Conservation (phyloP, 2,888 invertebrate genomes). For the Chalcis sispes region DNA sequence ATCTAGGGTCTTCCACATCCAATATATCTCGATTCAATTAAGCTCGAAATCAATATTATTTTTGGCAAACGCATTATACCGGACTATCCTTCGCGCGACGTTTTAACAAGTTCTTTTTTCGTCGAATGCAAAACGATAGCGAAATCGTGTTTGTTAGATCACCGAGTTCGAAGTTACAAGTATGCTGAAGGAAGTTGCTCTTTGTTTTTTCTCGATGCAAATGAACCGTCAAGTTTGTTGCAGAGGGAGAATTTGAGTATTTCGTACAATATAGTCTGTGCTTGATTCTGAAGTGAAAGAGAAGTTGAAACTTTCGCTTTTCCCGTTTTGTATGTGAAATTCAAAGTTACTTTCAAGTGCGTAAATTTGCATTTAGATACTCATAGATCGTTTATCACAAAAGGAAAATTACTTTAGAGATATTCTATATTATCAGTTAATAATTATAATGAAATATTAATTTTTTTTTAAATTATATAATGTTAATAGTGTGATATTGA, state of each 20-base stretch:
- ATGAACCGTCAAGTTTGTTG: conserved; percentile 9
- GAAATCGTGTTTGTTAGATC: too few species aligned
- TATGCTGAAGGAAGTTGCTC: conserved; percentile 18
- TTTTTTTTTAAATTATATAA: too few species aligned
- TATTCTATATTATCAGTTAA: too few species aligned
- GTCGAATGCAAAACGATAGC: neutral
- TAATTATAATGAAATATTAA: too few species aligned
- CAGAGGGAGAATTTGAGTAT: neutral
- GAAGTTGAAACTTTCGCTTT: too few species aligned
- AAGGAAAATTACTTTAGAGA: too few species aligned
- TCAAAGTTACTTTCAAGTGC: too few species aligned
- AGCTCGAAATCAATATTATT: conserved; percentile 33
- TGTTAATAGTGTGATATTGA: too few species aligned
- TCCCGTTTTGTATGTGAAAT: too few species aligned
- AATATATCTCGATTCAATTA: conserved; percentile 18
- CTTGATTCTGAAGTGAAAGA: neutral
- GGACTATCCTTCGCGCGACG: too few species aligned
- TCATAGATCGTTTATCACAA: too few species aligned
- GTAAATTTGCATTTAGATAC: too few species aligned
- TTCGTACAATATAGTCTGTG: neutral
- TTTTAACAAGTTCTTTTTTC: neutral
- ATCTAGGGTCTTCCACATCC: neutral
- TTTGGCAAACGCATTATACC: conserved; percentile 18
- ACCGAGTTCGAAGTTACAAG: neutral
- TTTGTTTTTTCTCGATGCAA: neutral